Base-by-base conservation (phyloP, 1,140 invertebrate species). In the Antheraea pernyi region DNA sequence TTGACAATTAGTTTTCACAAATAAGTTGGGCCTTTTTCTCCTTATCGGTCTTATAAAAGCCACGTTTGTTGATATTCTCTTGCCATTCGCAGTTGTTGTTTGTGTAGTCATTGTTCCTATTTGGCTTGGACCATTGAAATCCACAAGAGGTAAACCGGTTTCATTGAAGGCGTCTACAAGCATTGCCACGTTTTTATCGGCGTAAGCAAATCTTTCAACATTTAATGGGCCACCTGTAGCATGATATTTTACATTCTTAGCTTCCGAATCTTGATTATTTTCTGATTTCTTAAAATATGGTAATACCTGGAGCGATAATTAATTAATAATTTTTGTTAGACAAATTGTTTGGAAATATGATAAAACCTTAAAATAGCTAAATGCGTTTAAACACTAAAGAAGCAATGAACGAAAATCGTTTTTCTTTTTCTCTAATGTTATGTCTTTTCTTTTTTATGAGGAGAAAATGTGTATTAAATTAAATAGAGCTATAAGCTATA, bases 201-300 rank as follows among this genome's bases (percentile, higher is more conserved):
- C 68, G 19, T 77, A 79, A 19, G 60, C 8, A 72, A 73, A 80
- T 63, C 76, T 71, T 80, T 95, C 93, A 0, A 95, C 94, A 7
- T 89, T 93, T 70, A 93, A 91, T 46, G 93, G 94, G 4, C 95
- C 95, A 2, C 91, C 86, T 7, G 78, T 88, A 7, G 85, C 90
- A 73, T 95, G 95, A 74, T 93, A 94, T 19, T 91, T 62, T 0
- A 81, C 83, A 75, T 93, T 84, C 46, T 85, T 75, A 16, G 77
- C 77, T 72, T 91, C 81, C 8, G 78, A 64, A 48, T 85, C 94
- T 67, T 94, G 86, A 78, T 94, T 94, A 72, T 96, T 95, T 89
- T 97, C 95, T 0, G 95, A 94, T 82, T 97, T 97, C 74, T 94
- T 94, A 78, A 97, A 97, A 79, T 97, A 97, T 0, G 95, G 95